Percentiles rank a stretch among this genome's conserved stretches.
phyloP scores from a whole-genome alignment of 92 coral and sea anemone genomes.

The Heliopora coerulea region DNA sequence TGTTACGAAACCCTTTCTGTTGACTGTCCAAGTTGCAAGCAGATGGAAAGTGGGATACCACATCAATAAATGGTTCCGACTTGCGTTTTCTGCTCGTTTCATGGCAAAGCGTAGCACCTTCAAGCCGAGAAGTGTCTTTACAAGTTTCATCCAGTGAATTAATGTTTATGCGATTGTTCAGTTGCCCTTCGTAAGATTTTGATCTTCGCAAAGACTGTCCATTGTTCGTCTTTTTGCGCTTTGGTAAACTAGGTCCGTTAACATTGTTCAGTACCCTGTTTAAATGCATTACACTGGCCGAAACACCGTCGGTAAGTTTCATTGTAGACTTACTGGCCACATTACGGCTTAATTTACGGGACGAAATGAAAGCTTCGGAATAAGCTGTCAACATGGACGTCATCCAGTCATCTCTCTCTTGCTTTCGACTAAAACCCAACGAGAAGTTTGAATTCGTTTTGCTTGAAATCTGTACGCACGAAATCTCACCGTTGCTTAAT shows the following conservation, averaged over 20 bases:
- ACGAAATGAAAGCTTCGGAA: slow-evolving; percentile 10
- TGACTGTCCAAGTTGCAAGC: not conserved
- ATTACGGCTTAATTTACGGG: not conserved
- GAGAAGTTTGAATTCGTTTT: slow-evolving; percentile 6
- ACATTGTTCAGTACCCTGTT: not conserved
- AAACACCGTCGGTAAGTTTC: not conserved
- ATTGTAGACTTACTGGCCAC: not conserved
- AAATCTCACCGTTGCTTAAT: slow-evolving; percentile 10
- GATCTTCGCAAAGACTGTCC: slow-evolving; percentile 20
- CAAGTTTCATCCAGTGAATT: too few relatives aligned
- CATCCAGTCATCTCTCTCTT: slow-evolving; percentile 42
- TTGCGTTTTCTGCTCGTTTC: slow-evolving; percentile 15
- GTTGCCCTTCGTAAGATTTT: slow-evolving; percentile 10
- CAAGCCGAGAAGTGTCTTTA: not conserved
- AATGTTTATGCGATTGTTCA: not conserved
- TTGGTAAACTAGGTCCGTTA: not conserved
- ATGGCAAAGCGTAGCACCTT: not conserved
- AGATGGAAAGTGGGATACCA: not conserved
- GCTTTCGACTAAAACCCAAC: slow-evolving; percentile 15
- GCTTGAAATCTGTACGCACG: slow-evolving; percentile 21
- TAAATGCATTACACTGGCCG: not conserved
- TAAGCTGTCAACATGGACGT: slow-evolving; percentile 15
- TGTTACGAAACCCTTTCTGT: not conserved
- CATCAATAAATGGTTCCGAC: slow-evolving; percentile 19
- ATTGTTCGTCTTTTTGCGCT: slow-evolving; percentile 9